Evolutionary conservation across 2,113 vertebrate species (phyloP).

Genomic region (Recurvirostra avosetta): DNA sequence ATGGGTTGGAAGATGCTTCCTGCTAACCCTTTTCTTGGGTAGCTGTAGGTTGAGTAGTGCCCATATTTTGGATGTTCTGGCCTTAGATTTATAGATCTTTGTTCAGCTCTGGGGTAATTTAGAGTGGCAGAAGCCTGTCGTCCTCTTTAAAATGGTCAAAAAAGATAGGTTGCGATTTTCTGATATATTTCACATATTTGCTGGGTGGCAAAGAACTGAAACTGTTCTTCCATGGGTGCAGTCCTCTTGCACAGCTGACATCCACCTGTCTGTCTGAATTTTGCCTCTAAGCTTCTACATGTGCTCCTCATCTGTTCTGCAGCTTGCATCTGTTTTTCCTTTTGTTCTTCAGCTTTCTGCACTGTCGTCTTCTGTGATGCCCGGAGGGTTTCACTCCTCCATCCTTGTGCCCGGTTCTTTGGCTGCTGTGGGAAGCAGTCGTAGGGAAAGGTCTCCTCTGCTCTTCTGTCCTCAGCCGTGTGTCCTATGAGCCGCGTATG

Average conservation of each 20-base stretch:
- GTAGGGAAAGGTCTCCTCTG: background rate
- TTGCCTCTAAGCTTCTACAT: background rate
- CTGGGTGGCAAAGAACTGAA: background rate
- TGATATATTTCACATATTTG: background rate
- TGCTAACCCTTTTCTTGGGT: background rate
- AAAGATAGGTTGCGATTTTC: background rate
- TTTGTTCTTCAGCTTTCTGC: background rate
- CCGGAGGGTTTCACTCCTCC: background rate
- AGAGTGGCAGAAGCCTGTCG: background rate
- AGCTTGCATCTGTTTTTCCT: background rate
- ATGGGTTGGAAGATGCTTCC: background rate
- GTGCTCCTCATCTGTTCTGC: background rate
- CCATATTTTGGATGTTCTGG: background rate
- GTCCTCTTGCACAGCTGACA: background rate
- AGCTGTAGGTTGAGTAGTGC: background rate
- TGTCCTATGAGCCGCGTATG: background rate
- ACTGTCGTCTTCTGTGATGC: background rate
- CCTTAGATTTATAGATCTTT: background rate
- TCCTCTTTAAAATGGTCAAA: background rate
- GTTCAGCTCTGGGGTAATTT: background rate
- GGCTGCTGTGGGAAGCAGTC: background rate
- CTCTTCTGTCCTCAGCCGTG: too few species aligned
- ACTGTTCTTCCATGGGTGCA: background rate
- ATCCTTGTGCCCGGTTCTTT: background rate
- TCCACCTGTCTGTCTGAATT: background rate